Conservation (phyloP, 2,888 invertebrate genomes). For the Lordiphosa andalusiaca region DNA sequence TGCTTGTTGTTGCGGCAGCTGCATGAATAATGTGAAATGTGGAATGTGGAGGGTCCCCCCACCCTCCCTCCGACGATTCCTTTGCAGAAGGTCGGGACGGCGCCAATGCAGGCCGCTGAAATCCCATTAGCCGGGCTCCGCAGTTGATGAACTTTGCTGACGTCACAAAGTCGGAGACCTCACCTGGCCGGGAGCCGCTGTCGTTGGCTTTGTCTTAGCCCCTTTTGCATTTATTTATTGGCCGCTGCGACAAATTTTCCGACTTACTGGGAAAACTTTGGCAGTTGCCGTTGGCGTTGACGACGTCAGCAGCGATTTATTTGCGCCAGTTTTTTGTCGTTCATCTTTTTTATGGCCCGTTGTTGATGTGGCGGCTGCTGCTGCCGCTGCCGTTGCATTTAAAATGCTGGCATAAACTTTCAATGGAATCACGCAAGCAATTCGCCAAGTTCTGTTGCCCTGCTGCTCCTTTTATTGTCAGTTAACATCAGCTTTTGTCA, state of each 20-base stretch:
- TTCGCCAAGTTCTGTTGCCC: constrained; percentile 38
- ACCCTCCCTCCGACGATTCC: background rate
- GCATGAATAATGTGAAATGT: constrained; percentile 64
- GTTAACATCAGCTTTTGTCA: constrained; percentile 11
- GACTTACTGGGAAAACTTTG: too few species aligned
- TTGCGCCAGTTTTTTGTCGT: constrained; percentile 53
- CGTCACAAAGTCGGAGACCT: constrained; percentile 33
- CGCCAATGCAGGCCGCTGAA: constrained; percentile 45
- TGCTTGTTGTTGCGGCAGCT: constrained; percentile 51
- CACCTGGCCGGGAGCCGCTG: constrained; percentile 4
- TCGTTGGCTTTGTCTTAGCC: constrained; percentile 25
- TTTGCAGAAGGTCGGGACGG: constrained; percentile 25
- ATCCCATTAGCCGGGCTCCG: constrained; percentile 38
- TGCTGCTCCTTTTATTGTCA: constrained; percentile 17
- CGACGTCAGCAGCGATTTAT: constrained; percentile 63
- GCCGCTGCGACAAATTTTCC: constrained; percentile 57
- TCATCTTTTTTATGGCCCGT: constrained; percentile 63
- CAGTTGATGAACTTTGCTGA: constrained; percentile 36
- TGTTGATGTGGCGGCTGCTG: constrained; percentile 30
- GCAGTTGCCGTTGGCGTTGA: too few species aligned
- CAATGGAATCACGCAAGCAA: constrained; percentile 60
- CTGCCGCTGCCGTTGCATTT: constrained; percentile 54
- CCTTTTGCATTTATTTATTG: constrained; percentile 68
- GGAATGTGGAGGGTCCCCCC: background rate
- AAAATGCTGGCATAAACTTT: constrained; percentile 64